These are phyloP conservation scores for Neofelis nebulosa DNA, from an alignment of 2,113 vertebrate genomes.

Conservation along the genomic window DNA sequence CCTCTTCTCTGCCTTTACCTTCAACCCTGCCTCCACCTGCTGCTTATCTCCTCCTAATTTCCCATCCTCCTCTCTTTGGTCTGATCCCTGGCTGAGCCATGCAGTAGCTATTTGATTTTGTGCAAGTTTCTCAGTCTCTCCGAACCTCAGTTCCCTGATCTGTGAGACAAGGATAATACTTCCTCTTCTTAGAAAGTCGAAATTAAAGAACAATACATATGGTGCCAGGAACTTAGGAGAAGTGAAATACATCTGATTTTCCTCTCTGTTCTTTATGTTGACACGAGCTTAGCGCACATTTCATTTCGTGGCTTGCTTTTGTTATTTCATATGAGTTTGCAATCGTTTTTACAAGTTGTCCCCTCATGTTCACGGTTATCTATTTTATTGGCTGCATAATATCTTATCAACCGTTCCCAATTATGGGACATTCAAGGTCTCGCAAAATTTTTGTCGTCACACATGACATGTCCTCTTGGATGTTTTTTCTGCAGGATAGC, in stretches of 20 bases:
- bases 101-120: background rate
- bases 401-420: background rate
- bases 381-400: background rate
- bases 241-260: background rate
- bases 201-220: background rate
- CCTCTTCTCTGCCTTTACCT: background rate
- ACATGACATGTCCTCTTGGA: background rate
- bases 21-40: too few species aligned
- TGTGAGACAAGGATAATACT: background rate
- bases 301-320: background rate
- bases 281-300: background rate
- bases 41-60: background rate
- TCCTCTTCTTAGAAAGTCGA: background rate
- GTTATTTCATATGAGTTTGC: conserved; percentile 3
- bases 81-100: background rate
- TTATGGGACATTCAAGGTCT: background rate
- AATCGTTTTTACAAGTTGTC: background rate
- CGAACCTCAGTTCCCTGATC: background rate
- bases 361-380: background rate
- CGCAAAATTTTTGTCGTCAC: background rate
- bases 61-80: background rate
- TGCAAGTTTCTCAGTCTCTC: background rate
- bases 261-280: background rate
- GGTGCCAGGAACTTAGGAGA: background rate
- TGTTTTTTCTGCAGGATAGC: background rate